Percentiles rank a stretch among this genome's conserved stretches.
Evolutionary conservation across 1,140 invertebrate species (phyloP).

Genomic region (Cylas formicarius): DNA sequence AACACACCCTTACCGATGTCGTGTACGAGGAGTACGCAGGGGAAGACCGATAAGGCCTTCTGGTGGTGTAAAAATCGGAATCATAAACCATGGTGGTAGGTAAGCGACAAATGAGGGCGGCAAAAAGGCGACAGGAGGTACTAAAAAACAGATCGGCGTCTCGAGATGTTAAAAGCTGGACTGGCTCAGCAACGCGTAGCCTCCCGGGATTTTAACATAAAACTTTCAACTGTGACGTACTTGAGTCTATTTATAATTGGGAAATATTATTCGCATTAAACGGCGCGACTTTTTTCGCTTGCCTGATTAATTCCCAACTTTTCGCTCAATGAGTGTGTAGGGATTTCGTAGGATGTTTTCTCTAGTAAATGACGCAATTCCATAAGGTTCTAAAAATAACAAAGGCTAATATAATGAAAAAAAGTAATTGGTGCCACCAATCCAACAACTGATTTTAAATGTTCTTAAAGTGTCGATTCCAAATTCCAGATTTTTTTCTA

Average conservation of each 20-base stretch:
- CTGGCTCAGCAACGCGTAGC: slow-evolving; percentile 24
- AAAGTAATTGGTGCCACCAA: background rate
- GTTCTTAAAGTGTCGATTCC: no score
- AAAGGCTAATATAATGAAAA: background rate
- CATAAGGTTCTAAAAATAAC: background rate
- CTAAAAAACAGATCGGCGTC: slow-evolving; percentile 30
- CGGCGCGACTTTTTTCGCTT: background rate
- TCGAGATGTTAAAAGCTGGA: slow-evolving; percentile 33
- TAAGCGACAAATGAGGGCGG: slow-evolving; percentile 19
- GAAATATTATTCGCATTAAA: no score
- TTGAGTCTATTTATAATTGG: slow-evolving; percentile 11
- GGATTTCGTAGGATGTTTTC: background rate
- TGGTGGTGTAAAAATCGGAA: slow-evolving; percentile 80
- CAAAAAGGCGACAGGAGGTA: slow-evolving; percentile 16
- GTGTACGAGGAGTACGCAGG: slow-evolving; percentile 65
- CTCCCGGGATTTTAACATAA: slow-evolving; percentile 29
- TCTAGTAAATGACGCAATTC: background rate
- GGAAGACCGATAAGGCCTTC: slow-evolving; percentile 65
- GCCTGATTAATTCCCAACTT: background rate
- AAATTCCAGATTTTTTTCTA: no score
- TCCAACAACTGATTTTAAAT: no score
- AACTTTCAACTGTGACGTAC: slow-evolving; percentile 18
- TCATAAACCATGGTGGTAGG: slow-evolving; percentile 75
- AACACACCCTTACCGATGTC: slow-evolving; percentile 62
- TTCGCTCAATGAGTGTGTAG: slow-evolving; percentile 1